Base-by-base conservation (phyloP, 2,888 invertebrate genomes). In the Buathra laborator region DNA sequence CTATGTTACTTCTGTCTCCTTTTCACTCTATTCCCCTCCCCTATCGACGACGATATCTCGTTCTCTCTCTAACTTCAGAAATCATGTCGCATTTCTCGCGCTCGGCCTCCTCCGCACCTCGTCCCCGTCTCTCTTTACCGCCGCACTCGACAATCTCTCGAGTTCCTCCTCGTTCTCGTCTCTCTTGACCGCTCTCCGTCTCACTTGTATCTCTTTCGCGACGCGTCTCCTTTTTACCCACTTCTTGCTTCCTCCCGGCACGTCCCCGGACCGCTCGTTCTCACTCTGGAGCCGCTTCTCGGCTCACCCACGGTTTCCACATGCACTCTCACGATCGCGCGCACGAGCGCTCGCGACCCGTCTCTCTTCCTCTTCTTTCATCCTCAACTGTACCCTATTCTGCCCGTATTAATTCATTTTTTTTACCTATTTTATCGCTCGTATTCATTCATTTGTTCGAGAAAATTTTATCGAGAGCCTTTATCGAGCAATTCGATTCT, bases 401-500 rank as follows among this genome's bases (percentile, higher is more conserved):
- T 51, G 19, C 32, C 3, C 4, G 48, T 51, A 29, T 75, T 53
- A 19, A 16, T 62, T 37, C 29, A 12, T n/a, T 66, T 43, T 43
- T 51, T 64, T 7, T 37, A 44, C 71, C 62, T 32, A 44, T 12
- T 32, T 29, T 51, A 43, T 68, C 76, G 37, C 51, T 44, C 72
- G 19, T 32, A 68, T 19, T 56, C 56, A 32, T 48, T n/a, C 9
- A 14, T 14, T 48, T 12, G 48, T 12, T 14, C n/a, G 48, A 10
- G n/a, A 48, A 48, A 48, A n/a, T 14, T 9, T 48, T 48, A 12
- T n/a, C 48, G n/a, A 7, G 3, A 12, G 12, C 3, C 12, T 12
- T 12, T 9, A 14, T 29, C 12, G 12, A 87, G 89, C 88, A 89
- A 90, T 90, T 89, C 86, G 87, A 89, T 89, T 89, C 89, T 86